These are phyloP conservation scores for Dicyrtomina minuta DNA, from an alignment of 2,888 invertebrate genomes.

Conservation along the genomic window DNA sequence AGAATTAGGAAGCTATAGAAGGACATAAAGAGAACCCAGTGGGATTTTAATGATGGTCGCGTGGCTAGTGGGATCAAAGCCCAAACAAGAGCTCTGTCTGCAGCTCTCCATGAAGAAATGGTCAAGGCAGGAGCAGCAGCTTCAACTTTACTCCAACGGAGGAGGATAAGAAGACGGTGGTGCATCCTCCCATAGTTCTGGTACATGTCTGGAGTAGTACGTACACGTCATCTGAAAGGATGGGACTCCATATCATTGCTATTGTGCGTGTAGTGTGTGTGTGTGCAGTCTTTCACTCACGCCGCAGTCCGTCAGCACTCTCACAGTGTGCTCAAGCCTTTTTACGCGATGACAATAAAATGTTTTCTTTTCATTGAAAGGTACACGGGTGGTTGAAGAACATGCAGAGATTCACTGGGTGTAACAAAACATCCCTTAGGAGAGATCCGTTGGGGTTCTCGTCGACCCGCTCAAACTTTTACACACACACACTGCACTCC, in stretches of 20 bases:
- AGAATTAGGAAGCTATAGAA: slow-evolving; percentile 30
- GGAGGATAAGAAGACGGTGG: not conserved
- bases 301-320: slow-evolving; percentile 22
- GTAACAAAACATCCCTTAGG: slow-evolving; percentile 40
- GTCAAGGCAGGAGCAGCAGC: no score
- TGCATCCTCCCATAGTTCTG: not conserved
- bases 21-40: slow-evolving; percentile 28
- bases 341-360: slow-evolving; percentile 43
- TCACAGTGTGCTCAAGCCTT: slow-evolving; percentile 24
- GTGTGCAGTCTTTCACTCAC: slow-evolving; percentile 5
- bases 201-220: not conserved
- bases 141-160: not conserved
- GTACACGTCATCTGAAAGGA: no score
- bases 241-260: not conserved
- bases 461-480: slow-evolving; percentile 1
- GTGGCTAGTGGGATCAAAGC: slow-evolving; percentile 32
- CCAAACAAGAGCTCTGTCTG: slow-evolving; percentile 27
- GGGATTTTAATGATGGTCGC: slow-evolving; percentile 37
- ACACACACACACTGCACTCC: not conserved
- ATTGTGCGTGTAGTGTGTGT: not conserved
- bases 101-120: slow-evolving; percentile 17
- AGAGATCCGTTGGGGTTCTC: slow-evolving; percentile 40
- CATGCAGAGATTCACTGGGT: slow-evolving; percentile 41
- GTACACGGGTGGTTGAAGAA: slow-evolving; percentile 37
- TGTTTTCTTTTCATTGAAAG: slow-evolving; percentile 39